These are phyloP conservation scores for Beris morrisii DNA, from an alignment of 2,888 invertebrate genomes.

Conservation along the genomic window DNA sequence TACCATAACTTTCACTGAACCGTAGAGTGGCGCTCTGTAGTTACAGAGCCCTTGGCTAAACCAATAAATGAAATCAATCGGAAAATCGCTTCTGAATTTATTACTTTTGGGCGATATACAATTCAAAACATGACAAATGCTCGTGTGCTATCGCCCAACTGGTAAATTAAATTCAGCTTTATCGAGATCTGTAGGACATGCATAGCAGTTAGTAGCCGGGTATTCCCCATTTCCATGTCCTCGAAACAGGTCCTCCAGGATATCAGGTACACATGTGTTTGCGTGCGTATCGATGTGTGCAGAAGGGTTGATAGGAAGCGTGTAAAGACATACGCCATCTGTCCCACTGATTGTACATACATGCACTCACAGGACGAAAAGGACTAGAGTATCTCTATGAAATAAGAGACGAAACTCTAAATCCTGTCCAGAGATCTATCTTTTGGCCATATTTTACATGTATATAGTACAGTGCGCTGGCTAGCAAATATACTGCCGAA, in stretches of 20 bases:
- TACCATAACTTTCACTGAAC: conserved; percentile 21
- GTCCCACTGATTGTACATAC: too few relatives aligned
- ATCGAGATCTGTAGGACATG: conserved; percentile 42
- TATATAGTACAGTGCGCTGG: conserved; percentile 2
- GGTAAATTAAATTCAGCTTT: conserved; percentile 42
- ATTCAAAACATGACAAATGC: conserved; percentile 33
- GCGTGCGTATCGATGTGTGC: too few relatives aligned
- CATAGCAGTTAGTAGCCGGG: conserved; percentile 22
- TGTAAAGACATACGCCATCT: too few relatives aligned
- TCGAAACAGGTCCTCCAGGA: not conserved
- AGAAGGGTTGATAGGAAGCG: too few relatives aligned
- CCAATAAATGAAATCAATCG: conserved; percentile 44
- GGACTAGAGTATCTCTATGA: too few relatives aligned
- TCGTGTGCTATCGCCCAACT: conserved; percentile 23
- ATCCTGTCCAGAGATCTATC: conserved; percentile 12
- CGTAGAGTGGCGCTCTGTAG: not conserved
- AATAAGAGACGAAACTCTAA: too few relatives aligned
- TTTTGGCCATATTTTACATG: conserved; percentile 8
- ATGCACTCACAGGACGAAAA: too few relatives aligned
- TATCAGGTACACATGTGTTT: conserved; percentile 16
- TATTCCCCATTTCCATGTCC: not conserved
- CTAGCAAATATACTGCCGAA: conserved; percentile 6
- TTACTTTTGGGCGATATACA: conserved; percentile 37
- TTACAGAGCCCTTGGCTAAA: conserved; percentile 9
- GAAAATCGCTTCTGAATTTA: conserved; percentile 43